Percentiles rank a stretch among this genome's conserved stretches.
phyloP scores from a whole-genome alignment of 2,888 invertebrate genomes.

The Monochamus alternatus region DNA sequence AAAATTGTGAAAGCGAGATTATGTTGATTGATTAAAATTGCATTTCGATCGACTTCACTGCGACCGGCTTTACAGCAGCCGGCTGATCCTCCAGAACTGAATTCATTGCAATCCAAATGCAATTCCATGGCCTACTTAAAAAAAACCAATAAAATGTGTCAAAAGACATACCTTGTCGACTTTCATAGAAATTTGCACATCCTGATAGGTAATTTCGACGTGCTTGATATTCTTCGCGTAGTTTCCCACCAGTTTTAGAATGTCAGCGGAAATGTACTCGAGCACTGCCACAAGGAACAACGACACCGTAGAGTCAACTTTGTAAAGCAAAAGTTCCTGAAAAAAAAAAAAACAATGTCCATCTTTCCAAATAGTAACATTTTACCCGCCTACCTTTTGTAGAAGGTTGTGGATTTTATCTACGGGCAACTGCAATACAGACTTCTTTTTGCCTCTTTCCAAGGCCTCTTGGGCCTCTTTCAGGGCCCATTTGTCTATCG shows the following conservation, averaged over 20 bases:
- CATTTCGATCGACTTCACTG: neutral
- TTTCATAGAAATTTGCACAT: conserved; percentile 97
- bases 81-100: neutral
- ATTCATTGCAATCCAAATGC: neutral
- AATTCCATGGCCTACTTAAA: neutral
- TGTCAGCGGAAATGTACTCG: conserved; percentile 96
- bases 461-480: conserved; percentile 90
- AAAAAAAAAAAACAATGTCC: conserved; percentile 52
- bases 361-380: neutral
- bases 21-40: neutral
- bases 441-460: conserved; percentile 85
- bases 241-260: conserved; percentile 95
- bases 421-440: conserved; percentile 83
- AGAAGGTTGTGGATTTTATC: conserved; percentile 93
- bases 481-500: conserved; percentile 95
- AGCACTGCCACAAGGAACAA: conserved; percentile 93
- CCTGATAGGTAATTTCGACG: conserved; percentile 91
- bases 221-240: conserved; percentile 98
- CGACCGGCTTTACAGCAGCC: neutral
- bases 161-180: conserved; percentile 88
- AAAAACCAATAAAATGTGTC: neutral
- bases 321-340: conserved; percentile 89
- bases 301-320: conserved; percentile 90
- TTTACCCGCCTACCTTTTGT: conserved; percentile 76
- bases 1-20: neutral